Evolutionary conservation across 2,113 vertebrate species (phyloP), one percentile per base, ranked within the genome.

Genomic region (Triplophysa tibetana): DNA sequence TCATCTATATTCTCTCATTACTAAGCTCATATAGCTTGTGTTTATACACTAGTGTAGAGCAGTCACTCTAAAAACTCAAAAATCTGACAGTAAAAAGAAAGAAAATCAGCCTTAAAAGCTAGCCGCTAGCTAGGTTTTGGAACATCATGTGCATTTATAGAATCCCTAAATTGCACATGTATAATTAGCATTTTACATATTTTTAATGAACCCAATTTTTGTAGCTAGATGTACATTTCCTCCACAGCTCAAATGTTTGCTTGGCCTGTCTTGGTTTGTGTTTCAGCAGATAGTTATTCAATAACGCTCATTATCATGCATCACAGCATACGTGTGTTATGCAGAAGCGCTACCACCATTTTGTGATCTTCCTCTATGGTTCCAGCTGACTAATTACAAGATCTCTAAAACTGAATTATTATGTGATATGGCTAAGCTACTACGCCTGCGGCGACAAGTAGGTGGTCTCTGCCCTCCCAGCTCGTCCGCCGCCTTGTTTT

Each of bases 401-500:
- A 48, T 63, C 23, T 63, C 60, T 63, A 48, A 75, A 75, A 63
- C 41, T 12, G 56, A 75, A 75, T 63, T 63, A 48, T 63, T 75
- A 63, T 60, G 62, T 63, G 60, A 63, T 75, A 75, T 63, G 41
- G 58, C 75, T 77, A 43, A 77, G 48, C 61, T 26, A 65, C 12
- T 6, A 13, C 14, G 45, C 75, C 75, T 2, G 24, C 2, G 45
- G 45, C 50, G 26, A 52, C 60, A 75, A 75, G 72, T n/a, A 75
- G 73, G 73, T 60, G 73, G 58, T 75, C 73, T 62, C 56, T 63
- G 58, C 72, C 72, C 72, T 75, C 58, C 56, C 58, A 63, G 58
- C 2, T 16, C 58, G 21, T 48, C 73, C 58, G 19, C 60, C 12
- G 58, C 56, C 75, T 77, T 62, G 52, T 65, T 65, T 74, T 77